Base-by-base conservation (phyloP, 2,888 invertebrate species). In the Lydus trimaculatus region DNA sequence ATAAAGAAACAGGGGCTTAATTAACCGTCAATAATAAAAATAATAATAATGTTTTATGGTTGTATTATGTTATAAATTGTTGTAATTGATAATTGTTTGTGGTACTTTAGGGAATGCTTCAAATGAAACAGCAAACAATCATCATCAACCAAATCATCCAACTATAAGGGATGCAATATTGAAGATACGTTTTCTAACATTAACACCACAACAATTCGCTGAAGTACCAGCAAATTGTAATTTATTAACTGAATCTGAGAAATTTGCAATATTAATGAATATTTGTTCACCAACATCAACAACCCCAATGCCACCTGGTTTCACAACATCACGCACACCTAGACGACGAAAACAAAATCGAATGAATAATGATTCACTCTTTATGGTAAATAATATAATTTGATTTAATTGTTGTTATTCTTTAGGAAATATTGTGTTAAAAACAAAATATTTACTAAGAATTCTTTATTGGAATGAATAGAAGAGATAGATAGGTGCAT, bases 121-220 rank as follows among this genome's bases (percentile, higher is more conserved):
- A 7, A 74, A 67, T 31, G 78, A 79, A 64, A 65, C 63, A 8
- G 39, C 65, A n/a, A n/a, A n/a, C 13, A 67, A 59, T 48, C 61
- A 39, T 31, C 52, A 48, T 33, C 52, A 58, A 15, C 64, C 71
- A 23, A 78, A 78, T 65, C 80, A 78, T 69, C 83, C 83, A 25
- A 86, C 89, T 20, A 86, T 91, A 66, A 87, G 92, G 2, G 89
- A 90, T 76, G 91, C 91, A 0, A 87, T 94, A 0, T 90, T 90
- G 80, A 93, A 94, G 84, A 91, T 95, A 70, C 89, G 94, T 28
- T 95, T 95, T 84, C 87, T 95, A 13, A 94, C 93, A 0, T 85
- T 95, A 74, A 90, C 91, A 0, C 92, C 94, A 0, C 91, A 93
- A 81, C 92, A 94, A 85, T 95, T 95, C 83, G 94, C 95, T 0